Conservation (phyloP, 2,888 invertebrate species). For the Caenorhabditis afra region DNA sequence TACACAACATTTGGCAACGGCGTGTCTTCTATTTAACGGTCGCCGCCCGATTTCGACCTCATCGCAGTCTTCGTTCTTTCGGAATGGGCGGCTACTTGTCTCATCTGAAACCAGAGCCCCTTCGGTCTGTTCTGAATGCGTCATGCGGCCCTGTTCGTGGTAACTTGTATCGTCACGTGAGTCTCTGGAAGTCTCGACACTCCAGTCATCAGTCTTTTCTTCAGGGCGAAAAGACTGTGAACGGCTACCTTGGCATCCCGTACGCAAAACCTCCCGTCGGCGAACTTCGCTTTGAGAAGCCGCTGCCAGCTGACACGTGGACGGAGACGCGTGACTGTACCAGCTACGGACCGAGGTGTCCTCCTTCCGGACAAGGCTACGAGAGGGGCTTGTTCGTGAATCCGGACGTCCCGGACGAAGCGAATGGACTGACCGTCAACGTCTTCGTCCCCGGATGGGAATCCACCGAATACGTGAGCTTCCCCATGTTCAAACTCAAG, state of each 20-base stretch:
- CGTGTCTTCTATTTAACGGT: conserved; percentile 22
- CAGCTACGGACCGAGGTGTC: conserved; percentile 37
- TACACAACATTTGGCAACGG: conserved; percentile 52
- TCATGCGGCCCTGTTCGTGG: conserved; percentile 31
- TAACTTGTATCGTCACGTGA: conserved; percentile 28
- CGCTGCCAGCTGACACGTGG: conserved; percentile 16
- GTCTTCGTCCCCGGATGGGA: conserved; percentile 21
- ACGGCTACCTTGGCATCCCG: conserved; percentile 26
- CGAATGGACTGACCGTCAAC: conserved; percentile 20
- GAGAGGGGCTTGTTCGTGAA: background rate
- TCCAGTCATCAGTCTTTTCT: background rate
- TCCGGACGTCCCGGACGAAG: conserved; percentile 13
- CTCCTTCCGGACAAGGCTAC: background rate
- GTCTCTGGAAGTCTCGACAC: background rate
- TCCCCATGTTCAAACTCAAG: no score
- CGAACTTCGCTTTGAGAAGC: conserved; percentile 19
- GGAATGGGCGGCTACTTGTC: conserved; percentile 27
- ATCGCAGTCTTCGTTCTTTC: background rate
- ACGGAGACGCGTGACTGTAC: conserved; percentile 21
- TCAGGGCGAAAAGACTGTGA: conserved; percentile 15
- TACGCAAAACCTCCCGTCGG: conserved; percentile 20
- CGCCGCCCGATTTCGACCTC: conserved; percentile 12
- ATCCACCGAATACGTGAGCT: conserved; percentile 25
- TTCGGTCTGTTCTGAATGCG: conserved; percentile 2
- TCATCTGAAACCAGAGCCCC: conserved; percentile 5